Evolutionary conservation across 2,888 invertebrate genomes (phyloP).

Genomic region (Trichacis sp.): DNA sequence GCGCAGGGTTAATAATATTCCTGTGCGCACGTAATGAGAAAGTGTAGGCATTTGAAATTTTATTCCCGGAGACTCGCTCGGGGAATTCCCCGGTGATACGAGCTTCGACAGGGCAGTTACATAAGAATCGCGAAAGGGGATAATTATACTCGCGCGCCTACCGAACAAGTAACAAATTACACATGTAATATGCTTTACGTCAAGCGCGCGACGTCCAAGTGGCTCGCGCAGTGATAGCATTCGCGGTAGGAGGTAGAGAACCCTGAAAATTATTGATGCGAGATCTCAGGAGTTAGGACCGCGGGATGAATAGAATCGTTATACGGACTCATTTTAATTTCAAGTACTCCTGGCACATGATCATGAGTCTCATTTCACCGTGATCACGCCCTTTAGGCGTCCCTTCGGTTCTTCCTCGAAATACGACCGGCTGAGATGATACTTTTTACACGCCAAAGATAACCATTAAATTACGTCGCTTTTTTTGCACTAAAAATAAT

Average conservation of each 20-base stretch:
- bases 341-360: constrained; percentile 40
- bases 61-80: background rate
- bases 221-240: constrained; percentile 44
- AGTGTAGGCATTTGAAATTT: background rate
- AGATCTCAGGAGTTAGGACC: constrained; percentile 41
- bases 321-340: constrained; percentile 43
- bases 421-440: background rate
- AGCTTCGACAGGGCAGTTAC: background rate
- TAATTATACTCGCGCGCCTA: constrained; percentile 41
- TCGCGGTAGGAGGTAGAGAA: constrained; percentile 40
- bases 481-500: background rate
- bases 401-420: constrained; percentile 13
- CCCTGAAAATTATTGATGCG: constrained; percentile 41
- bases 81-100: background rate
- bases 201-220: constrained; percentile 40
- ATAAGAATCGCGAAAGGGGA: constrained; percentile 28
- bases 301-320: constrained; percentile 44
- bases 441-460: background rate
- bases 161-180: constrained; percentile 42
- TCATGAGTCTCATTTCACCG: constrained; percentile 36
- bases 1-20: background rate
- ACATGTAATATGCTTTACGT: constrained; percentile 45
- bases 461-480: background rate
- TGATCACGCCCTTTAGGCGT: constrained; percentile 28
- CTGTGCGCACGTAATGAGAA: background rate